phyloP scores from a whole-genome alignment of 2,888 invertebrate species.

The Homarus gammarus region DNA sequence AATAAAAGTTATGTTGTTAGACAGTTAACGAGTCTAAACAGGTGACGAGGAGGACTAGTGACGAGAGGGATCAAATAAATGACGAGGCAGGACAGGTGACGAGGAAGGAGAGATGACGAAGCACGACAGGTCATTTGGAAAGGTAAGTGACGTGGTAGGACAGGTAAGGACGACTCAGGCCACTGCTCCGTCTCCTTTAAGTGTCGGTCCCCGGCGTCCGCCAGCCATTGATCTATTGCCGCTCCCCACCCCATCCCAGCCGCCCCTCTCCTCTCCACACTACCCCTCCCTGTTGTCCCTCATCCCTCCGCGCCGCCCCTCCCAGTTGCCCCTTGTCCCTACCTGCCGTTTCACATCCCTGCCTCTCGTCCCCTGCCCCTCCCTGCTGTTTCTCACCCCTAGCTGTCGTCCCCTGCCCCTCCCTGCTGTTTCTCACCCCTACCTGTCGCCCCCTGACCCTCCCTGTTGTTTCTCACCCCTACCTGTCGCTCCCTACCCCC shows the following conservation, averaged over 20 bases:
- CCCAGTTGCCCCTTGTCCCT: background rate
- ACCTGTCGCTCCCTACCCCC: background rate
- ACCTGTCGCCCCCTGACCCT: background rate
- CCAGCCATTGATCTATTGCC: constrained; percentile 47
- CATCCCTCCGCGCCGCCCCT: background rate
- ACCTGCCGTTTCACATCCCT: background rate
- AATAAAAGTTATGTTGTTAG: too few relatives aligned
- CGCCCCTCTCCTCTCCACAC: background rate
- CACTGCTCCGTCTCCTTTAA: constrained; percentile 45
- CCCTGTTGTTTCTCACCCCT: background rate
- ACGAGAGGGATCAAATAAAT: too few relatives aligned
- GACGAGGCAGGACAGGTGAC: too few relatives aligned
- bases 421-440: background rate
- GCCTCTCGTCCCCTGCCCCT: background rate
- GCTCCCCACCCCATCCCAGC: constrained; percentile 9
- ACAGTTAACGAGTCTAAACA: too few relatives aligned
- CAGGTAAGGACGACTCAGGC: constrained; percentile 35
- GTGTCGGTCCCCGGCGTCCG: constrained; percentile 41
- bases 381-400: background rate
- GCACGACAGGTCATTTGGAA: too few relatives aligned
- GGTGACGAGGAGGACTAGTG: too few relatives aligned
- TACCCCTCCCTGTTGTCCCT: background rate
- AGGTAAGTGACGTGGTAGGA: background rate
- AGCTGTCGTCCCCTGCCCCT: background rate
- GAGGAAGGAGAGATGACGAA: too few relatives aligned